These are phyloP conservation scores for Trichopoda pennipes DNA, from an alignment of 2,888 invertebrate species.

Conservation along the genomic window DNA sequence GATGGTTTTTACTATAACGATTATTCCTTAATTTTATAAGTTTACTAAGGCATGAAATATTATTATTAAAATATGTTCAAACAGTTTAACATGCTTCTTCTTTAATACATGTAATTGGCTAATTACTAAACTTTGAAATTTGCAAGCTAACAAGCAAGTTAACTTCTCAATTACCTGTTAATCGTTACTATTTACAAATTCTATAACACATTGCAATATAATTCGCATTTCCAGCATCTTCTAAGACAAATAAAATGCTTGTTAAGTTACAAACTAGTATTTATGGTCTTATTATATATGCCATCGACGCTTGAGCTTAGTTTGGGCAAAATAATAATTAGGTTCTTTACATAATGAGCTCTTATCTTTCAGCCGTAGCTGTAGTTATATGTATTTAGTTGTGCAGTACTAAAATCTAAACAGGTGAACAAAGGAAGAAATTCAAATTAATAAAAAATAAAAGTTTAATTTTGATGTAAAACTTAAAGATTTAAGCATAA, in stretches of 20 bases:
- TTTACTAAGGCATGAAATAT: too few species aligned
- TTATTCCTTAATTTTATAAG: too few species aligned
- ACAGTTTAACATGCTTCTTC: neutral
- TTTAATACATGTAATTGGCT: neutral
- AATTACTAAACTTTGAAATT: neutral
- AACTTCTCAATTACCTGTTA: conserved; percentile 10
- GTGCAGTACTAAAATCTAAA: too few species aligned
- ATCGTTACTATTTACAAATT: neutral
- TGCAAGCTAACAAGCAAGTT: neutral
- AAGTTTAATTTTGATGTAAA: too few species aligned
- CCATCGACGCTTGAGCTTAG: neutral
- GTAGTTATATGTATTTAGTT: too few species aligned
- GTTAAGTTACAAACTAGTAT: neutral
- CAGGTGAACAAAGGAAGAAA: too few species aligned
- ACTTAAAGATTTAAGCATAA: too few species aligned
- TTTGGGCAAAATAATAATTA: neutral
- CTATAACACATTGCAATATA: neutral
- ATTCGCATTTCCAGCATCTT: neutral
- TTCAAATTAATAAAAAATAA: too few species aligned
- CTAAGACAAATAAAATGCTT: neutral
- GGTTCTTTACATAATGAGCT: neutral
- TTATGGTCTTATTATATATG: neutral
- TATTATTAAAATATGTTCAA: too few species aligned
- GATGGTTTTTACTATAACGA: too few species aligned
- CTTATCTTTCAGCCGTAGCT: too few species aligned